A percentile compares a stretch with the other conserved stretches of the same genome.
Evolutionary conservation across 2,797 vertebrate genomes (phyloP).

Genomic region (Trachops cirrhosus): DNA sequence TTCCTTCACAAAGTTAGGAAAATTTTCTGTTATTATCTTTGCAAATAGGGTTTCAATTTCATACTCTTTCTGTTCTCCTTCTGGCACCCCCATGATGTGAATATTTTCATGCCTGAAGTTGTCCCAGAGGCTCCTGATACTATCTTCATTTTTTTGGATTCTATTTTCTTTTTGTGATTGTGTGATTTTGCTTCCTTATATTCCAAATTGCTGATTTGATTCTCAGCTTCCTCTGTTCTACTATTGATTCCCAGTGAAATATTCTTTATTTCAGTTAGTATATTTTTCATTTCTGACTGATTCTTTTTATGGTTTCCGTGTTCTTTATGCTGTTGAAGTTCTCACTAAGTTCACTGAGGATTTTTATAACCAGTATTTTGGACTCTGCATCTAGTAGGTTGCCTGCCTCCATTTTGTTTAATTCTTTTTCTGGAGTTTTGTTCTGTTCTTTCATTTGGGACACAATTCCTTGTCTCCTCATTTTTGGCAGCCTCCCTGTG

Average conservation of each 20-base stretch:
- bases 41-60: not conserved
- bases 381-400: too few species aligned
- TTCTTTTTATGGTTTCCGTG: not conserved
- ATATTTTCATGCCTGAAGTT: not conserved
- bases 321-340: not conserved
- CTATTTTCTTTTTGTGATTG: not conserved
- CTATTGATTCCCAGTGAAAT: not conserved
- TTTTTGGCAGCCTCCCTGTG: too few species aligned
- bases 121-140: not conserved
- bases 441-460: too few species aligned
- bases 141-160: not conserved
- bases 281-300: not conserved
- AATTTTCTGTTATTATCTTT: not conserved
- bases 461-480: too few species aligned
- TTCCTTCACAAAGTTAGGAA: too few species aligned
- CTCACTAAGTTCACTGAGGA: not conserved
- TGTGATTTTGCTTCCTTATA: not conserved
- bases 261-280: not conserved
- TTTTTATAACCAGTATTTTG: too few species aligned
- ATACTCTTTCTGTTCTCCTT: not conserved
- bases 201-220: not conserved
- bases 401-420: too few species aligned
- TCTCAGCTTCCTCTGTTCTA: not conserved
- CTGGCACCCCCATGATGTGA: not conserved
- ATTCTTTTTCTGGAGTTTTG: too few species aligned